Conservation (phyloP, 2,888 invertebrate genomes). For the Polydrusus tereticollis region DNA sequence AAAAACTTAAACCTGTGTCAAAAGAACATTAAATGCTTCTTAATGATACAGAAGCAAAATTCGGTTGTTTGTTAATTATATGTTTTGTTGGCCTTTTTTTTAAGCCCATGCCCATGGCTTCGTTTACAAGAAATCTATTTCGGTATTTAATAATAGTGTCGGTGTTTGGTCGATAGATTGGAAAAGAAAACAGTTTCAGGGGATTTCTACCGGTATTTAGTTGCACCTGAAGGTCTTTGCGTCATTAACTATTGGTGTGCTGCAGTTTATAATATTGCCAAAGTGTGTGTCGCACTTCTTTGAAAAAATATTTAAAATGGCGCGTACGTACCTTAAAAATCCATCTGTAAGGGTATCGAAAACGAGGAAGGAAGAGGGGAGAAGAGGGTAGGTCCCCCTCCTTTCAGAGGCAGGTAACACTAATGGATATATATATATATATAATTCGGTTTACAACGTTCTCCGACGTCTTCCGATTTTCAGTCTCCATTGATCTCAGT, state of each 20-base stretch:
- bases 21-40: slow-evolving; percentile 42
- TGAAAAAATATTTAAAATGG: too few relatives aligned
- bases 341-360: too few relatives aligned
- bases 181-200: slow-evolving; percentile 45
- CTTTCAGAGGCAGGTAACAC: too few relatives aligned
- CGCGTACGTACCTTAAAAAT: too few relatives aligned
- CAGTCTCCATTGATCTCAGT: too few relatives aligned
- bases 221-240: not conserved
- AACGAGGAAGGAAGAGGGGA: too few relatives aligned
- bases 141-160: slow-evolving; percentile 46
- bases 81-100: slow-evolving; percentile 45
- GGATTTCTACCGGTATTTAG: slow-evolving; percentile 43
- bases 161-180: slow-evolving; percentile 38
- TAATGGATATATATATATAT: too few relatives aligned
- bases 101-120: slow-evolving; percentile 25
- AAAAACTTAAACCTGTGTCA: slow-evolving; percentile 44
- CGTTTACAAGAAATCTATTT: slow-evolving; percentile 47
- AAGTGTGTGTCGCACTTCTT: too few relatives aligned
- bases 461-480: too few relatives aligned
- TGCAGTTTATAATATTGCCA: not conserved
- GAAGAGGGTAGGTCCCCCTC: too few relatives aligned
- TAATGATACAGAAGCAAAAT: slow-evolving; percentile 51
- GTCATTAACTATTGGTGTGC: not conserved
- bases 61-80: slow-evolving; percentile 50
- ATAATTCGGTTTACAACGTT: too few relatives aligned